Percentiles rank a stretch among this genome's conserved stretches.
These are phyloP conservation scores for Formicarius rufipectus DNA, from an alignment of 2,113 vertebrate genomes.

Conservation along the genomic window DNA sequence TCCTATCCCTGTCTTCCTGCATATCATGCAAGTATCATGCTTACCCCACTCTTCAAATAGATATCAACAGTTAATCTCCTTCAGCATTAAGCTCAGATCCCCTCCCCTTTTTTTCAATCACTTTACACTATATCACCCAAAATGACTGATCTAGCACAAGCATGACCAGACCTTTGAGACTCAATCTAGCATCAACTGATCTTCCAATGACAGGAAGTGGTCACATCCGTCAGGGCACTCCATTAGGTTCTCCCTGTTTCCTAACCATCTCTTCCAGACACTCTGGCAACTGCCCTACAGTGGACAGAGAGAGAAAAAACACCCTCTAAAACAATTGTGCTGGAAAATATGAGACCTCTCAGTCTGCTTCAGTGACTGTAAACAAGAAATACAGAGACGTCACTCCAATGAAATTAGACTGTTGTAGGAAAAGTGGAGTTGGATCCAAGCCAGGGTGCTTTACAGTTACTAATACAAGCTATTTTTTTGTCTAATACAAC, in stretches of 20 bases:
- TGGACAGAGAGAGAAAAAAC: neutral
- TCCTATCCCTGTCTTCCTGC: neutral
- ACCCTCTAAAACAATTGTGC: neutral
- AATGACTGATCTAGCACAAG: neutral
- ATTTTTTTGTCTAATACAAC: neutral
- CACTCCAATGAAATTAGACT: neutral
- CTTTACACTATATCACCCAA: neutral
- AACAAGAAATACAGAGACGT: neutral
- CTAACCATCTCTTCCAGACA: neutral
- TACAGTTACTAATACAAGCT: neutral
- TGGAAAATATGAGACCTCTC: neutral
- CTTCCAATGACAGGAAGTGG: neutral
- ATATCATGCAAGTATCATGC: neutral
- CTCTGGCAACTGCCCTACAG: neutral
- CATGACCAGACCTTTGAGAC: neutral
- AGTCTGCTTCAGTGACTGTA: neutral
- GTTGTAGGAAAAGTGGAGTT: neutral
- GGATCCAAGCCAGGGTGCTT: neutral
- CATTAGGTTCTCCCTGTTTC: neutral
- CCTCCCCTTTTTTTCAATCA: neutral
- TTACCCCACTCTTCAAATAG: neutral
- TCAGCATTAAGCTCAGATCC: neutral
- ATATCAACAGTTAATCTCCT: neutral
- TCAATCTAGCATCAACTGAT: neutral
- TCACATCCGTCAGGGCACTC: neutral